Base-by-base conservation (phyloP, 2,888 invertebrate genomes). In the Diaphora mendica region DNA sequence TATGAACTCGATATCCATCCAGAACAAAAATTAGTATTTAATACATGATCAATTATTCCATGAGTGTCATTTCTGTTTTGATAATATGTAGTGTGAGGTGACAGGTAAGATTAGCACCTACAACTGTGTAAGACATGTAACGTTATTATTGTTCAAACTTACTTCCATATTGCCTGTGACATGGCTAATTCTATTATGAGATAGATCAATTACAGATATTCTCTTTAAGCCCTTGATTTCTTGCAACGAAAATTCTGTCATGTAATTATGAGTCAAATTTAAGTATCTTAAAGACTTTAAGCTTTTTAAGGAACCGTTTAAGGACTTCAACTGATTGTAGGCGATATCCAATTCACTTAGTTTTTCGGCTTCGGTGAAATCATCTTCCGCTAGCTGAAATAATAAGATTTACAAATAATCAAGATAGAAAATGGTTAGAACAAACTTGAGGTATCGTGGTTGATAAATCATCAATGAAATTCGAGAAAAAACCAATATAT, bases 161-260 rank as follows among this genome's bases (percentile, higher is more conserved):
- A 97, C 97, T 90, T 97, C 96, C 88, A 97, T 97, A 76, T 97
- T 96, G 67, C 97, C 97, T 23, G 96, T 96, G 51, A 98, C 91
- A 67, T 96, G 96, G 70, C 94, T 96, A 73, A 98, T 98, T 89
- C 96, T 96, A 90, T 98, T 98, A 88, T 97, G 96, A 4, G 98
- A 98, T 39, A 98, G 94, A 92, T 98, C 98, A 73, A 98, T 96
- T 26, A 97, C 96, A 68, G 96, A 96, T n/a, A 98, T 92, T 79
- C 96, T 96, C 80, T 96, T 96, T 75, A 98, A 91, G 0, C 98
- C 98, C 74, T 97, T 97, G 67, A 98, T 96, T 90, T 98, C 98
- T 89, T 97, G 97, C 86, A 98, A 96, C 0, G 98, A 98, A 92
- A 98, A 98, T 86, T 98, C 97, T 1, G 96, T 96, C 74, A 98